Conservation (phyloP, 2,797 vertebrate genomes). For the Staurois parvus region DNA sequence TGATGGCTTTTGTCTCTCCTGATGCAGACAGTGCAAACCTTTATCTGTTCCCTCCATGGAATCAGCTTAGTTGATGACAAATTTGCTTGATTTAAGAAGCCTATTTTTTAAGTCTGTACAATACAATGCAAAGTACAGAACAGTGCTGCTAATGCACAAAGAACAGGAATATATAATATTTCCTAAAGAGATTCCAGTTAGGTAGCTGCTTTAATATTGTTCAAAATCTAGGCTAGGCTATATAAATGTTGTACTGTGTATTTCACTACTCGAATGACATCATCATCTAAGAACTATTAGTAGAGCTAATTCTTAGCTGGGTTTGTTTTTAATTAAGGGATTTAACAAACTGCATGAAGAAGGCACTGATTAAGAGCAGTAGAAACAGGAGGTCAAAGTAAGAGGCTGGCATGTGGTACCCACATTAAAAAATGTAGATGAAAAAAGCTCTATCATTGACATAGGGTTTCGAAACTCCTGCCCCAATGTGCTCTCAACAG, state of each 20-base stretch:
- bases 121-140: not conserved
- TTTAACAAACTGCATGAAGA: not conserved
- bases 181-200: not conserved
- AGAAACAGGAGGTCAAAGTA: no score
- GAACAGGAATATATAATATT: not conserved
- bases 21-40: constrained; percentile 17
- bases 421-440: no score
- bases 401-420: no score
- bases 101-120: not conserved
- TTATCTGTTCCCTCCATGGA: not conserved
- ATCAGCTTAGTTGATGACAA: constrained; percentile 7
- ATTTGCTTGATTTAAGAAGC: constrained; percentile 3
- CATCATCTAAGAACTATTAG: not conserved
- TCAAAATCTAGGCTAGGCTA: not conserved
- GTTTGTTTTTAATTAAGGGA: not conserved
- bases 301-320: not conserved
- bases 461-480: not conserved
- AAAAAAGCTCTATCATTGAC: no score
- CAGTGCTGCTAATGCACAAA: not conserved
- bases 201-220: not conserved
- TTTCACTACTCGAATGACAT: not conserved
- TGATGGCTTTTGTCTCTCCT: constrained; percentile 33
- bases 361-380: not conserved
- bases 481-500: not conserved
- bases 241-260: not conserved